Percentiles rank a stretch among this genome's conserved stretches.
Evolutionary conservation across 2,888 invertebrate genomes (phyloP).

Genomic region (Stenotaenia linearis): DNA sequence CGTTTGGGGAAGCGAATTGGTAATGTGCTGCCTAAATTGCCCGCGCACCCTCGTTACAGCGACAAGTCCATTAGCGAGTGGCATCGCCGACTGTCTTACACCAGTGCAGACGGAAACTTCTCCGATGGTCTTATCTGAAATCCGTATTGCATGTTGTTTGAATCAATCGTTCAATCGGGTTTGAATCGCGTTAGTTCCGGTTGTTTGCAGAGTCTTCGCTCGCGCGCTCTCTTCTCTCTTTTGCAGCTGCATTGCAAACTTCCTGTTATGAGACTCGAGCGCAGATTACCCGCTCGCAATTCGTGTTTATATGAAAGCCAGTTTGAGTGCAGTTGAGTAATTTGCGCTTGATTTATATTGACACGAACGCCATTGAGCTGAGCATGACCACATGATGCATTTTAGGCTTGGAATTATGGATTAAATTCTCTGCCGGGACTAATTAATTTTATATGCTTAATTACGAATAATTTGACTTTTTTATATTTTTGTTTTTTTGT

Average conservation of each 20-base stretch:
- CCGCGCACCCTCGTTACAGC: background rate
- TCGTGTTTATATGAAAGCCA: conserved; percentile 7
- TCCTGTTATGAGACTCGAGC: conserved; percentile 6
- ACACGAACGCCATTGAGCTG: background rate
- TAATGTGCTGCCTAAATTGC: conserved; percentile 12
- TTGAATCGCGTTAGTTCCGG: conserved; percentile 15
- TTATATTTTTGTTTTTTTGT: background rate
- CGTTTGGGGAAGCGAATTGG: conserved; percentile 12
- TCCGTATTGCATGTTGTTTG: background rate
- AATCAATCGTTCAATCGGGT: conserved; percentile 15
- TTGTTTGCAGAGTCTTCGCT: conserved; percentile 1
- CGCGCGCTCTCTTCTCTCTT: background rate
- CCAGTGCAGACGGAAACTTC: background rate
- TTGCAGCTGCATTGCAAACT: conserved; percentile 14
- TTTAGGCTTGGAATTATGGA: background rate
- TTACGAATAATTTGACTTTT: background rate
- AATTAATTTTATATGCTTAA: background rate
- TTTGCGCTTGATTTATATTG: conserved; percentile 19
- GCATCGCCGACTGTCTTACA: background rate
- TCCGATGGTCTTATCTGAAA: background rate
- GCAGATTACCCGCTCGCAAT: conserved; percentile 2
- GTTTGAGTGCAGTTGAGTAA: conserved; percentile 15
- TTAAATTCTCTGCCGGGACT: background rate
- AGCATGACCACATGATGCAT: conserved; percentile 10
- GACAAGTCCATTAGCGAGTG: conserved; percentile 5